Conservation (phyloP, 2,797 vertebrate genomes). For the Arnoldichthys spilopterus region DNA sequence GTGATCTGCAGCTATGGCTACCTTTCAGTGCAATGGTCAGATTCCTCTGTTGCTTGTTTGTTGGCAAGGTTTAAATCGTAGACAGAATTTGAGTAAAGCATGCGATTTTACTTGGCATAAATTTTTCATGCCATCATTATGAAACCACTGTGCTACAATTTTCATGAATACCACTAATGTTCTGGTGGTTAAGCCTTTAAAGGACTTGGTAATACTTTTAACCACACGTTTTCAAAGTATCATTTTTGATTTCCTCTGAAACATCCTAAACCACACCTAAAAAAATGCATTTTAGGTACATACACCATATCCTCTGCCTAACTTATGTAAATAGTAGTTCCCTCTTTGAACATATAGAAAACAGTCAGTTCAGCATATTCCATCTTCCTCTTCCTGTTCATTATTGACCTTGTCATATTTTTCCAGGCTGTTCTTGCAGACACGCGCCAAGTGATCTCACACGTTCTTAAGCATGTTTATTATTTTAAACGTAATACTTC, state of each 20-base stretch:
- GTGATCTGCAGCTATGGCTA: neutral
- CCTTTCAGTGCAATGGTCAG: neutral
- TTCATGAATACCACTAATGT: neutral
- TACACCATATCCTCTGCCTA: neutral
- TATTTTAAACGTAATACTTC: neutral
- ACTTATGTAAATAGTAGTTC: conserved; percentile 30
- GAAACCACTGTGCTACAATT: neutral
- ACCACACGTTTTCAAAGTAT: neutral
- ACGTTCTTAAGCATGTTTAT: neutral
- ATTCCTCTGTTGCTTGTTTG: neutral
- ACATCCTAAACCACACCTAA: neutral
- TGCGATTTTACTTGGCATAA: neutral
- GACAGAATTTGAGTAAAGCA: neutral
- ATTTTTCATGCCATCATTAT: neutral
- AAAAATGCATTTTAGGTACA: neutral
- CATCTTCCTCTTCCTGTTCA: conserved; percentile 9
- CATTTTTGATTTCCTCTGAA: neutral
- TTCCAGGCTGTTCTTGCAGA: neutral
- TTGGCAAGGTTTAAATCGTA: neutral
- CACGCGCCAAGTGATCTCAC: neutral
- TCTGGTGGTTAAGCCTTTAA: neutral
- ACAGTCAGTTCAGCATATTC: conserved; percentile 24
- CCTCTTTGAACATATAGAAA: neutral
- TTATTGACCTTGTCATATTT: conserved; percentile 27
- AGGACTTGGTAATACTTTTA: neutral